Evolutionary conservation across 2,888 invertebrate genomes (phyloP), one percentile per base, ranked within the genome.

Genomic region (Volucella inanis): DNA sequence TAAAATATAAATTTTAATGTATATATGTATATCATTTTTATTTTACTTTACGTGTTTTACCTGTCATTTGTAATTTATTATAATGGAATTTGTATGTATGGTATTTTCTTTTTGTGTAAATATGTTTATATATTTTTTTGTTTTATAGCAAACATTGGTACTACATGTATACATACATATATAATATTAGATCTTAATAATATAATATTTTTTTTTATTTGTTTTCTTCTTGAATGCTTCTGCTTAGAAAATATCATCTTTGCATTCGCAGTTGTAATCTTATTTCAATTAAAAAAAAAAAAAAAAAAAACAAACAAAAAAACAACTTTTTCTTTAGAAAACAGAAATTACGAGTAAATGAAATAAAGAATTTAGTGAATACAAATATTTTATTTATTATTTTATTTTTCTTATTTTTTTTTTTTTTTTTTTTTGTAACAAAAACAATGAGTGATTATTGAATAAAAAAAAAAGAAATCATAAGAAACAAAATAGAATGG

Each of bases 131-230:
- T 45, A 52, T 31, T 31, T 4, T 3, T 31, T 31, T 68, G 47
- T 74, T 54, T 74, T 84, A 79, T 59, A 84, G 50, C 74, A 83
- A 79, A 75, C 64, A 65, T 74, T 75, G 79, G 41, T 84, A 70
- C 79, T 75, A 59, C 68, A 79, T 84, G 79, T 84, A 79, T 79
- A 75, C 78, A 72, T 79, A 79, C 78, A 72, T 79, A 79, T 78
- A 77, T 79, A 75, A 70, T 70, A 59, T 74, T 50, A 72, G 68
- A 59, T 79, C 70, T 70, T 79, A 54, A 52, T 47, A 50, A 64
- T 64, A 78, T 49, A 82, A 62, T 55, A 49, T n/a, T 54, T 49
- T 59, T 65, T 41, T 41, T 41, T 15, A 22, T 31, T 12, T 52
- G 61, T 52, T 50, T 50, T 61, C 31, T 39, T 62, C 22, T 52